Percentiles rank a stretch among this genome's conserved stretches.
These are phyloP conservation scores for Girardia tigrina DNA, from an alignment of 2,888 invertebrate genomes.

Conservation along the genomic window DNA sequence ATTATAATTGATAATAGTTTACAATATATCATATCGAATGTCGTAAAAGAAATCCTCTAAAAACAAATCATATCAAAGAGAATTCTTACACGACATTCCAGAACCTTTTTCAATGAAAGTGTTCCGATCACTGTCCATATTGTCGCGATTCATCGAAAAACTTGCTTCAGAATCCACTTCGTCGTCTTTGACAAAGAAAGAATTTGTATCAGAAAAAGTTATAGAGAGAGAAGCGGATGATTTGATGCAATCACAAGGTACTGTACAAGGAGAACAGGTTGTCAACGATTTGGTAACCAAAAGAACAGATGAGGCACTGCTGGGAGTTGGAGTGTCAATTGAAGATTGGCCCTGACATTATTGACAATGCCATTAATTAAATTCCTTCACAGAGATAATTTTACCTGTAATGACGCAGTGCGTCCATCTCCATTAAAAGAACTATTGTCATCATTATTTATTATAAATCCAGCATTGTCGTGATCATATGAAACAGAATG, in stretches of 20 bases:
- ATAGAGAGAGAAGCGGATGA: background rate
- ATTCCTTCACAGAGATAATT: background rate
- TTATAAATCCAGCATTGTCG: background rate
- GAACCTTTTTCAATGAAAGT: constrained; percentile 21
- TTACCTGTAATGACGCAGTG: background rate
- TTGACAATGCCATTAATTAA: background rate
- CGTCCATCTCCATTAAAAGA: background rate
- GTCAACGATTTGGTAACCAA: background rate
- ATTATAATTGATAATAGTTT: too few relatives aligned
- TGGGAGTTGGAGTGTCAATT: background rate
- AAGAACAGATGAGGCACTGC: background rate
- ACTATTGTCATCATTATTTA: background rate
- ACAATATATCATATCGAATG: too few relatives aligned
- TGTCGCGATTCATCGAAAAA: background rate
- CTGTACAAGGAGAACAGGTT: background rate
- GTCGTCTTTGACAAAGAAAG: background rate
- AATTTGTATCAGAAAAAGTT: background rate
- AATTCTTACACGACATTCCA: constrained; percentile 10
- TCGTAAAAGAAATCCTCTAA: too few relatives aligned
- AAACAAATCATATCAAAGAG: too few relatives aligned
- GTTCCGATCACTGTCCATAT: background rate
- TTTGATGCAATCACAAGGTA: background rate
- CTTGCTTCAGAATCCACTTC: background rate
- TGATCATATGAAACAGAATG: background rate
- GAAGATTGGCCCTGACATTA: background rate